Evolutionary conservation across 2,888 invertebrate genomes (phyloP).

Genomic region (Microctonus brassicae): DNA sequence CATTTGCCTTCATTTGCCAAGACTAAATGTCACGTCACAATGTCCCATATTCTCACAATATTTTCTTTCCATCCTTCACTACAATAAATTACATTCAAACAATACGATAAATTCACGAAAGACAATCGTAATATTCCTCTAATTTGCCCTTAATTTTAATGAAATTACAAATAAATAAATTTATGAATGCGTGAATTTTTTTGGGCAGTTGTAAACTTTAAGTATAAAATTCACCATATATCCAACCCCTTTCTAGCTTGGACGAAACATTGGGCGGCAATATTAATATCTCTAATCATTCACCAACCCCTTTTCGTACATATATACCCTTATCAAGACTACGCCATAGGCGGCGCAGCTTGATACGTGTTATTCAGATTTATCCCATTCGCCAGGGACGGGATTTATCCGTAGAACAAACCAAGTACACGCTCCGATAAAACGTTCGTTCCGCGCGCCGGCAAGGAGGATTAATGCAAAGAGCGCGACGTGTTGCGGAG

Average conservation of each 20-base stretch:
- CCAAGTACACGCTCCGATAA: slow-evolving; percentile 52
- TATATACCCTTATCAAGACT: slow-evolving; percentile 66
- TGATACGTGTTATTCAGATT: slow-evolving; percentile 67
- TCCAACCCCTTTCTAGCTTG: not conserved
- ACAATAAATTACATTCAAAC: not conserved
- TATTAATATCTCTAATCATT: slow-evolving; percentile 70
- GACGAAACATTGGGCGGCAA: slow-evolving; percentile 38
- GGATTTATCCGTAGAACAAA: slow-evolving; percentile 61
- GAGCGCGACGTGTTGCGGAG: slow-evolving; percentile 29
- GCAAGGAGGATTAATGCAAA: slow-evolving; percentile 55
- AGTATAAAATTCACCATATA: not conserved
- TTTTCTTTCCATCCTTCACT: not conserved
- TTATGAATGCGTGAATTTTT: too few species aligned
- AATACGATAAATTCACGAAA: not conserved
- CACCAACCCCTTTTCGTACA: slow-evolving; percentile 65
- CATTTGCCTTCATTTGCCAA: slow-evolving; percentile 25
- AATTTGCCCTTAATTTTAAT: too few species aligned
- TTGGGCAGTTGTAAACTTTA: not conserved
- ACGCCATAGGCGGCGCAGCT: slow-evolving; percentile 58
- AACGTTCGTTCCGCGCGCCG: slow-evolving; percentile 50
- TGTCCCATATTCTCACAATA: not conserved
- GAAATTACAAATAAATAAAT: too few species aligned
- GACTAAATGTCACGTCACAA: not conserved
- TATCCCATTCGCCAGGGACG: slow-evolving; percentile 61
- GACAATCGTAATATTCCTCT: not conserved